Evolutionary conservation across 35 echinoderm and acorn worm genomes (phyloP).

Genomic region (Apostichopus parvimensis): DNA sequence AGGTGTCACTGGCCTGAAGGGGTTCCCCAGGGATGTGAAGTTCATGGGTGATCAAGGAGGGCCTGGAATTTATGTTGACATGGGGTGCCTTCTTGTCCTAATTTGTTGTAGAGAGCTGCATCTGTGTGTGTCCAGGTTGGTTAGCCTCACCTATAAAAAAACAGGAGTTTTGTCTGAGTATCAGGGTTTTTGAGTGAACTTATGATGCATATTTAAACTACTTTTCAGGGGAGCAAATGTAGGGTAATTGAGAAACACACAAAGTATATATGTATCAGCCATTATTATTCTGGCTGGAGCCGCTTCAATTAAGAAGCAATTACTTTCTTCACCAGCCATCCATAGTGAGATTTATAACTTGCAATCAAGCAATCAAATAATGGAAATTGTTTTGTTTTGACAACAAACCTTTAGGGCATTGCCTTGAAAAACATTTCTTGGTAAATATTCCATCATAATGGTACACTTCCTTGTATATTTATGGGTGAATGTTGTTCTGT

Average conservation of each 20-base stretch:
- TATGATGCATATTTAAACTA: neutral
- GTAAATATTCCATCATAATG: too few species aligned
- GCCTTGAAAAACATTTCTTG: too few species aligned
- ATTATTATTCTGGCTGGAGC: neutral
- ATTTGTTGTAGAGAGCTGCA: neutral
- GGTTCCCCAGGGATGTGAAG: neutral
- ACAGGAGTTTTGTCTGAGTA: too few species aligned
- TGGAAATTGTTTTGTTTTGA: neutral
- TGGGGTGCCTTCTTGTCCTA: constrained; percentile 12
- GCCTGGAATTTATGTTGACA: constrained; percentile 21
- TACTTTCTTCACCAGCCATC: neutral
- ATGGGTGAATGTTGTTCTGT: too few species aligned
- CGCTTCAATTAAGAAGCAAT: neutral
- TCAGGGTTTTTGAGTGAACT: too few species aligned
- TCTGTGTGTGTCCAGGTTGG: constrained; percentile 13
- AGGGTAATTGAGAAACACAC: too few species aligned
- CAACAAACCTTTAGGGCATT: too few species aligned
- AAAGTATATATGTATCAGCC: too few species aligned
- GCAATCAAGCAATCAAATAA: neutral
- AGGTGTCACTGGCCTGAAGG: constrained; percentile 16
- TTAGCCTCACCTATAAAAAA: neutral
- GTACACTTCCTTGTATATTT: too few species aligned
- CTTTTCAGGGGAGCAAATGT: neutral
- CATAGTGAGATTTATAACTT: neutral
- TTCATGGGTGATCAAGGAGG: constrained; percentile 31